Base-by-base conservation (phyloP, 2,797 vertebrate genomes). In the Pachyuromys duprasi region DNA sequence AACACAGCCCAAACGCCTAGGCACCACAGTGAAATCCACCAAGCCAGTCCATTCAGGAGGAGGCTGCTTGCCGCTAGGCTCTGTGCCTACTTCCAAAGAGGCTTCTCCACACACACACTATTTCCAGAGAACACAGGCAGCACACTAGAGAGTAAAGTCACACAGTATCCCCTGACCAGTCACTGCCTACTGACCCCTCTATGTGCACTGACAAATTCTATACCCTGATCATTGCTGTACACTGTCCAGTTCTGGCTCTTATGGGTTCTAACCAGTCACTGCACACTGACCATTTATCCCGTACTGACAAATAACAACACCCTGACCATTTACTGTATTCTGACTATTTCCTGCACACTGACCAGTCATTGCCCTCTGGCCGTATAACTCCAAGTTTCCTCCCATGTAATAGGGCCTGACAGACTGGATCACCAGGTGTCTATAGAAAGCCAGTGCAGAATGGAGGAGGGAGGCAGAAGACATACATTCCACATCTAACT, bases 341-440 rank as follows among this genome's bases (percentile, higher is more conserved):
- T 55, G 63, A 53, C 22, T 33, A 69, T 70, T 55, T 70, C 65
- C 33, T 57, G n/a, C 18, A 8, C 0, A 0, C 14, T 2, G n/a
- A 31, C 82, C 74, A 0, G 22, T 5, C 5, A 26, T 39, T 4
- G 26, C 17, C 79, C 78, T 0, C 11, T 9, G 7, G 2, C 69
- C 15, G 0, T 13, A 3, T 24, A 13, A 39, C 7, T 39, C 49
- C 3, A n/a, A 39, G 49, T 49, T 4, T 2, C 20, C 8, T 57
- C n/a, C 13, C 45, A 2, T 0, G 12, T 13, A 39, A n/a, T 9
- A 42, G n/a, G 53, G 8, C 18, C 22, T 0, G 9, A 36, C 7
- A 26, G 26, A 31, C 13, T 9, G 74, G 45, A 14, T 9, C 26
- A 2, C 11, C 15, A 1, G 28, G 8, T 11, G 0, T 31, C 8